Base-by-base conservation (phyloP, 1,140 invertebrate species). In the Coboldia fuscipes region DNA sequence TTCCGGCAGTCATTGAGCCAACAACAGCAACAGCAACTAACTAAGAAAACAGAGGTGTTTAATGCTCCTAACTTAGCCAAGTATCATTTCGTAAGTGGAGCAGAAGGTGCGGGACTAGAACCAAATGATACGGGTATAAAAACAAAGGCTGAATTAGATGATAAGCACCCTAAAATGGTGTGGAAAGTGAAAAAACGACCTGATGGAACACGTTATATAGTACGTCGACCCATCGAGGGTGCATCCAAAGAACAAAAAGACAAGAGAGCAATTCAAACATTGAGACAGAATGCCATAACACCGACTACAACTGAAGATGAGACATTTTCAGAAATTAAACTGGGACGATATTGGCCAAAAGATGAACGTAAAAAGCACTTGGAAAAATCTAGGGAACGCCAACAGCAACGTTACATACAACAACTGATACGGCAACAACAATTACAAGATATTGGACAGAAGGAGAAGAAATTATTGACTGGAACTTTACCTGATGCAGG, bases 251-350 rank as follows among this genome's bases (percentile, higher is more conserved):
- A n/a, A n/a, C n/a, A n/a, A n/a, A n/a, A n/a, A n/a, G n/a, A n/a
- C n/a, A n/a, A n/a, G n/a, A n/a, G n/a, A n/a, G n/a, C n/a, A 47
- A 65, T 81, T 35, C 65, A 62, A 12, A 68, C 76, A 42, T 75
- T 80, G 42, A 54, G 75, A 16, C 4, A 10, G 21, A 65, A 66
- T 35, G 75, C 76, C 2, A 58, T 77, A 22, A 42, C 41, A 26
- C n/a, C n/a, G n/a, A n/a, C n/a, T n/a, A 83, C 76, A 2, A 83
- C 80, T 1, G 80, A 84, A 47, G 80, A 84, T 45, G 79, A 85
- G 43, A 74, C 75, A 10, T 65, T 77, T 48, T 81, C 77, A 13
- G 80, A 84, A 46, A 58, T 83, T 33, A 84, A 84, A 64, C 64
- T 72, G 34, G 80, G 80, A 19, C 63, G 72, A 23, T 83, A 81